Conservation (phyloP, 1,140 invertebrate species). For the Melipona quadrifasciata region DNA sequence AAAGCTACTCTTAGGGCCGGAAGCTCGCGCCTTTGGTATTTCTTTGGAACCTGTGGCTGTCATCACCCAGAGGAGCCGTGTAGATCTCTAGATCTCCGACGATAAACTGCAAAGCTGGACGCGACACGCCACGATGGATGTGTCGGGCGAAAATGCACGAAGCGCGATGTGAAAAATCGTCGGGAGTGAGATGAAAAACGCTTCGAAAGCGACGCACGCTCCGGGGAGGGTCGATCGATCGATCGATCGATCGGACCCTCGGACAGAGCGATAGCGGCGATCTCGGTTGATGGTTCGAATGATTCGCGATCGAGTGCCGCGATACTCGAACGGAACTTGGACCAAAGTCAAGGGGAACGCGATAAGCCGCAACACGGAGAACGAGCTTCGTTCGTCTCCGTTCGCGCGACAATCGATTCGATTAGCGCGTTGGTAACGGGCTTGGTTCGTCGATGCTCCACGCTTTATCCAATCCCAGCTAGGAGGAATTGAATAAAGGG, state of each 20-base stretch:
- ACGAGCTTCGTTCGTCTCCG: slow-evolving; percentile 9
- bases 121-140: background rate
- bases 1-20: slow-evolving; percentile 53
- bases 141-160: slow-evolving; percentile 1
- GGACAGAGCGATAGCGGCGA: background rate
- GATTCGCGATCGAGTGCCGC: background rate
- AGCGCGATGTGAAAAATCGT: background rate
- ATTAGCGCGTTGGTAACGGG: background rate
- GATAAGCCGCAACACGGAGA: background rate
- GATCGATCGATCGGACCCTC: background rate
- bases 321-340: background rate
- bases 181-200: background rate
- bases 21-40: slow-evolving; percentile 41
- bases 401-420: background rate
- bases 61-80: background rate
- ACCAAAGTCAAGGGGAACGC: slow-evolving; percentile 12
- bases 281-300: background rate
- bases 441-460: background rate
- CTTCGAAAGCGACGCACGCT: background rate
- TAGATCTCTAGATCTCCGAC: background rate
- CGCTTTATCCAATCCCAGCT: background rate
- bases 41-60: slow-evolving; percentile 1
- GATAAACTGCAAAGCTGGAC: background rate
- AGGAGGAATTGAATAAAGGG: background rate
- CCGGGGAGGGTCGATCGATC: background rate